Base-by-base conservation (phyloP, 2,888 invertebrate species). In the Agrotis exclamationis region DNA sequence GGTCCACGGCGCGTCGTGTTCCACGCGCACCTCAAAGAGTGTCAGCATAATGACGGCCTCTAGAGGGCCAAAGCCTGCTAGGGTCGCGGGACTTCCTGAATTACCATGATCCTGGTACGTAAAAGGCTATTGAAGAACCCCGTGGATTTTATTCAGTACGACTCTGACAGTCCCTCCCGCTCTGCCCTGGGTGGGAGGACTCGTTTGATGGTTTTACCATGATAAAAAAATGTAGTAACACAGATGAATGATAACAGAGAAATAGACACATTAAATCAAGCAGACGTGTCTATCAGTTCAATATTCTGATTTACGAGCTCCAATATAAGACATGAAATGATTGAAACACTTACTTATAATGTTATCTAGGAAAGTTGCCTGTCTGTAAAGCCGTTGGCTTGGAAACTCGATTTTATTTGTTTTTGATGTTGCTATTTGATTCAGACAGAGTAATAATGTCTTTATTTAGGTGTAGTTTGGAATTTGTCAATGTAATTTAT, bases 281-380 rank as follows among this genome's bases (percentile, higher is more conserved):
- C 33, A 44, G 59, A 60, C 54, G 33, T 50, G 48, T 54, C 76
- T 28, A 54, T 45, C 53, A 48, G 33, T 24, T 14, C 53, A 60
- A 50, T 47, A 63, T 70, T 63, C 58, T 76, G 74, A 63, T 75
- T 76, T 75, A 74, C 67, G 67, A 75, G 9, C n/a, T 13, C 16
- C 50, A n/a, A 72, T 48, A 53, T 18, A 69, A 28, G 51, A 24
- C 56, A 80, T 56, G 51, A 67, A 62, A 76, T 80, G 74, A 81
- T 80, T 62, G 70, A 73, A 76, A 67, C 64, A 45, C 53, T 81
- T 70, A 63, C 39, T 63, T 33, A 44, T 20, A 18, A 58, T 51
- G 57, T 44, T 59, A 47, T 39, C 50, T 66, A 45, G 45, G 44
- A 59, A 59, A 65, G 28, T n/a, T 51, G 56, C 53, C 70, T 53